Percentiles rank a stretch among this genome's conserved stretches.
Conservation (phyloP, 2,888 invertebrate species). For the Stictocephala bisonia region DNA sequence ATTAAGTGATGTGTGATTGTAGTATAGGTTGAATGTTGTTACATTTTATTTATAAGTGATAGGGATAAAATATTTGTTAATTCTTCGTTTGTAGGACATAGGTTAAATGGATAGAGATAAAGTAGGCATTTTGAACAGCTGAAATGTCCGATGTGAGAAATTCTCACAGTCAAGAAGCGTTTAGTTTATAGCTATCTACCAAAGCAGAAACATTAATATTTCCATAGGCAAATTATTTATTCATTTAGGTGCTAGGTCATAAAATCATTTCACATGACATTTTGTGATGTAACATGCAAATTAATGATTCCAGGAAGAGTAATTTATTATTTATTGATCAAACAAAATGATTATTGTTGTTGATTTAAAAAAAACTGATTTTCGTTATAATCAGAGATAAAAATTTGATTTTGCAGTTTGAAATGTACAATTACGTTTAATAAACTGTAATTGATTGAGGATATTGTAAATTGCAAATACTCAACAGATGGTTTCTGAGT, state of each 20-base stretch:
- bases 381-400: too few relatives aligned
- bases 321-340: too few relatives aligned
- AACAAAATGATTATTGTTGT: too few relatives aligned
- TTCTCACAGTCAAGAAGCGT: constrained; percentile 2
- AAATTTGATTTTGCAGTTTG: too few relatives aligned
- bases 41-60: constrained; percentile 28
- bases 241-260: constrained; percentile 33
- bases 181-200: constrained; percentile 41
- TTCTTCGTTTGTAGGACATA: constrained; percentile 39
- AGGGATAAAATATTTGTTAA: neutral
- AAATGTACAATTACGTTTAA: too few relatives aligned
- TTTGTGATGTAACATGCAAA: too few relatives aligned
- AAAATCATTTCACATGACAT: neutral
- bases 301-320: too few relatives aligned
- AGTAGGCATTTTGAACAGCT: neutral
- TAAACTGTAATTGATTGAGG: too few relatives aligned
- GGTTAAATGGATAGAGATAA: constrained; percentile 30
- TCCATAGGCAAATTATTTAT: neutral
- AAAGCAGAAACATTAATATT: constrained; percentile 41
- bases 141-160: constrained; percentile 14
- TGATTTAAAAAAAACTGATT: too few relatives aligned
- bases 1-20: constrained; percentile 41
- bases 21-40: constrained; percentile 30
- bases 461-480: too few relatives aligned
- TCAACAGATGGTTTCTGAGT: too few relatives aligned